Base-by-base conservation (phyloP, 2,888 invertebrate species). In the Penaeus monodon region DNA sequence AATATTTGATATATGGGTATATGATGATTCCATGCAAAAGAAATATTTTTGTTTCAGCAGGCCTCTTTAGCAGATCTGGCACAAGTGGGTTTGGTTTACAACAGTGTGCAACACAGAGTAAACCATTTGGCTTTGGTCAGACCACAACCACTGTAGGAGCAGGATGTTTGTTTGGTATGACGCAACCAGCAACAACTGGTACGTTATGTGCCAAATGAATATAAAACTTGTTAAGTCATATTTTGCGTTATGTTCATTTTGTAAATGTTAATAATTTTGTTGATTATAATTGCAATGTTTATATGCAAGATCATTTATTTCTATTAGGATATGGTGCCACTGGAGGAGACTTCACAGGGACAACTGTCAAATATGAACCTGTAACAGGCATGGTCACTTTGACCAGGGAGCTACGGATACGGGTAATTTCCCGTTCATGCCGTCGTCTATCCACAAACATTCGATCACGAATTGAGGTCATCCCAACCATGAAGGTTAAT, bases 361-460 rank as follows among this genome's bases (percentile, higher is more conserved):
- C 97, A 0, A 95, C 95, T 0, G 94, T 96, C 1, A 98, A 99
- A 92, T 91, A 91, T 91, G 92, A 92, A 87, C 92, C 93, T 4
- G 92, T 93, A 2, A 92, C 96, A 57, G 97, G 98, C 2, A 96
- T 96, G 0, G 99, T 99, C 92, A 96, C 97, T 0, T 95, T 98
- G 93, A 95, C 97, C 91, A 98, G 98, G 92, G 95, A 96, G 33
- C 3, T 33, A 33, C 33, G 33, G 33, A 33, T 33, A 33, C 33
- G 3, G 33, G 33, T 33, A 33, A 33, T 33, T 33, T 33, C 33
- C 33, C 33, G 33, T 3, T 33, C 33, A 33, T 33, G 33, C 33
- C 33, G 33, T 90, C 97, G 98, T 0, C 94, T 95, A 4, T 95
- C 96, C 4, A 96, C 95, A 91, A 96, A 94, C 90, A 97, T 99